These are phyloP conservation scores for Trachelus iudaicus DNA, from an alignment of 2,888 invertebrate genomes.

Conservation along the genomic window DNA sequence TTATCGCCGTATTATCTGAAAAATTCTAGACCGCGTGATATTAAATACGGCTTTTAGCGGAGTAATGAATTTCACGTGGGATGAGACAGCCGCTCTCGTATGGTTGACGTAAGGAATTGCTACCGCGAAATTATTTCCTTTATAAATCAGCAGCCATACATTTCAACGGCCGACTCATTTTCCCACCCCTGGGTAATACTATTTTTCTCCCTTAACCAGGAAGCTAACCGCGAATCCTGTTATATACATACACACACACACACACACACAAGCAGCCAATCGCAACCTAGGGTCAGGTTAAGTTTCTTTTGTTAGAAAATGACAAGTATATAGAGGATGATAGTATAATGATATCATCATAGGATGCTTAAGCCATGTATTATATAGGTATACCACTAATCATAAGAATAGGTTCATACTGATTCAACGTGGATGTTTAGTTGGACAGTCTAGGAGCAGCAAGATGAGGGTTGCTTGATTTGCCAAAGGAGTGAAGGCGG, in stretches of 20 bases:
- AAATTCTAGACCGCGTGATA: conserved; percentile 26
- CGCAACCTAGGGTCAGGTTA: neutral
- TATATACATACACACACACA: neutral
- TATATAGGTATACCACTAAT: neutral
- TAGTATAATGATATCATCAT: neutral
- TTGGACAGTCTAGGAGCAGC: neutral
- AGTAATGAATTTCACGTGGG: conserved; percentile 51
- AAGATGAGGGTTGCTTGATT: conserved; percentile 33
- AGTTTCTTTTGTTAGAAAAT: neutral
- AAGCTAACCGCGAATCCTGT: neutral
- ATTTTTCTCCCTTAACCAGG: conserved; percentile 8
- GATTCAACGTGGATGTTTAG: neutral
- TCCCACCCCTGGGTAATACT: conserved; percentile 25
- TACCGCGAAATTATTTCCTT: conserved; percentile 58
- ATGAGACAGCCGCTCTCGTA: conserved; percentile 25
- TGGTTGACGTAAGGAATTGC: conserved; percentile 53
- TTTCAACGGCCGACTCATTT: conserved; percentile 44
- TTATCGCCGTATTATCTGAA: conserved; percentile 1
- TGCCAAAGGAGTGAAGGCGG: conserved; percentile 44
- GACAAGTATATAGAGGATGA: neutral
- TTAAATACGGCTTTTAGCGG: conserved; percentile 47
- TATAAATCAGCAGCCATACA: conserved; percentile 62
- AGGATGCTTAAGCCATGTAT: neutral
- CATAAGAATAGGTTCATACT: neutral
- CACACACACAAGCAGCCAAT: neutral